Evolutionary conservation across 2,888 invertebrate genomes (phyloP).

Genomic region (Germaria angustata): DNA sequence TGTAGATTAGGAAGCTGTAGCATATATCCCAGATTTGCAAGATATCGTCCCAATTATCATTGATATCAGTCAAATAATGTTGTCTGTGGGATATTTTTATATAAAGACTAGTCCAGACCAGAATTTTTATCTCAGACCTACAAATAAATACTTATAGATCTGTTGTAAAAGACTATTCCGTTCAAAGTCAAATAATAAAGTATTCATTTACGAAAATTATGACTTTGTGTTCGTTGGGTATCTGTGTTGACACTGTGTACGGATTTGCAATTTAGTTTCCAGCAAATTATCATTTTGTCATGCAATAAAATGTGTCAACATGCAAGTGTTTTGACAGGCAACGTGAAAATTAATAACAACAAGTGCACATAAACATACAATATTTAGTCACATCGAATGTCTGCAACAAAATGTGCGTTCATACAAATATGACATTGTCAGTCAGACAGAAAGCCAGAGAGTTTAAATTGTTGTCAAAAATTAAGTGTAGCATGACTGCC

Average conservation of each 20-base stretch:
- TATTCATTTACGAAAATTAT: no score
- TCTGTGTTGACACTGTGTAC: background rate
- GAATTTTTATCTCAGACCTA: no score
- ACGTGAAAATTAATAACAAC: slow-evolving; percentile 39
- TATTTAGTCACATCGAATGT: background rate
- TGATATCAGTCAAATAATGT: no score
- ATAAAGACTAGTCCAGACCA: no score
- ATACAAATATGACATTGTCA: slow-evolving; percentile 35
- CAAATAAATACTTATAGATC: no score
- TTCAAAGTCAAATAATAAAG: no score
- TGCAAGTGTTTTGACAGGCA: slow-evolving; percentile 59
- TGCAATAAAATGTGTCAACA: slow-evolving; percentile 48
- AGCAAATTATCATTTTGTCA: slow-evolving; percentile 52
- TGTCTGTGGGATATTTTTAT: no score
- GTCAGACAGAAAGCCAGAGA: slow-evolving; percentile 14
- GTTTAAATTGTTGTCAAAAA: slow-evolving; percentile 48
- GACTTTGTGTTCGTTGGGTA: background rate
- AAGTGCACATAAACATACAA: slow-evolving; percentile 8
- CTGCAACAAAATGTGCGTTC: background rate
- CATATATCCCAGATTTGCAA: no score
- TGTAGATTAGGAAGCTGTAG: no score
- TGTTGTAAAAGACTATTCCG: no score
- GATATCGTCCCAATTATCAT: no score
- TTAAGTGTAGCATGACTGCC: slow-evolving; percentile 34
- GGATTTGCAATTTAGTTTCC: slow-evolving; percentile 34